Base-by-base conservation (phyloP, 2,797 vertebrate genomes). In the Manis pentadactyla region DNA sequence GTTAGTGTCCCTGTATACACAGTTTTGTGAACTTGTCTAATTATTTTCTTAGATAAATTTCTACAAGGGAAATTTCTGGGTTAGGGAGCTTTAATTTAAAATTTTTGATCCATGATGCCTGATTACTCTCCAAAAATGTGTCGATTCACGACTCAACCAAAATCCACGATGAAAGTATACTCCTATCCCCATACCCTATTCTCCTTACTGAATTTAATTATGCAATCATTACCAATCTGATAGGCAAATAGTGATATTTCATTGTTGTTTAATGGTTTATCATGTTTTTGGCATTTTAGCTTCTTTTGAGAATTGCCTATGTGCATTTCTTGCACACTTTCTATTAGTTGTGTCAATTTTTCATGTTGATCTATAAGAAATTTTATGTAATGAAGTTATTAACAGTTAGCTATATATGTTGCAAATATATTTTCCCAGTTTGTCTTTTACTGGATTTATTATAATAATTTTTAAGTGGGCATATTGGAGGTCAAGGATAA, bases 21-120 rank as follows among this genome's bases (percentile, higher is more conserved):
- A 77, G 37, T 89, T 71, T 84, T 89, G 46, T 89, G 64, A 71
- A 84, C 25, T 64, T 78, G 42, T 84, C 55, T 95, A 81, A 91
- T 79, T 68, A 92, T 39, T 82, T 75, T 83, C 31, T 89, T 89
- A 83, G 63, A 78, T 89, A 78, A 63, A 89, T 95, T 78, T 89
- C 31, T 89, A 64, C 14, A 84, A 78, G 39, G 59, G 53, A 87
- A 75, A 88, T 42, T 75, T 87, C 42, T 46, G 15, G 6, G 13
- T 89, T 34, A 71, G 8, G 17, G 29, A 83, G 31, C 46, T 63
- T 88, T 75, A 69, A 29, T 61, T 83, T 75, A 84, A 77, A 82
- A 31, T 53, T 83, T 68, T 29, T 68, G n/a, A 59, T 69, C 53
- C 42, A 23, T 39, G 27, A 53, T 85, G 59, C 34, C 19, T 75